Base-by-base conservation (phyloP, 2,797 vertebrate species). In the Ceyx erithaca region DNA sequence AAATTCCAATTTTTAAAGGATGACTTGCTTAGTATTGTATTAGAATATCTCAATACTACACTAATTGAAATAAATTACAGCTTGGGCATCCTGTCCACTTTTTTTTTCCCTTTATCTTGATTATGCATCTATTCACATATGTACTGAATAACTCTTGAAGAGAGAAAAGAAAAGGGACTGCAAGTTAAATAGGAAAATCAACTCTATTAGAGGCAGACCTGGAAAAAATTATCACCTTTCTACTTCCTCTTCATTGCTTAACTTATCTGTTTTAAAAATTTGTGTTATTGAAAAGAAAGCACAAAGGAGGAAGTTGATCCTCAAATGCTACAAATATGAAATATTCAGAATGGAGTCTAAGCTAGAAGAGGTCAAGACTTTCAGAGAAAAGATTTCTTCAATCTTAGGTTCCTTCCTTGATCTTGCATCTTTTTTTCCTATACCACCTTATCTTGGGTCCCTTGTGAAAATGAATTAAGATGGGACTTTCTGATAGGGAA, bases 381-480 rank as follows among this genome's bases (percentile, higher is more conserved):
- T 68, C 21, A 79, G 31, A 80, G 55, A 70, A 64, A 80, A 7
- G 1, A 55, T 80, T 95, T 95, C 30, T 89, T 76, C 63, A 67
- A 2, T 77, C 52, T 91, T 76, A 68, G 69, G 41, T 31, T 8
- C n/a, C 26, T 84, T 87, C 20, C 52, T 67, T 91, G 66, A 58
- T 85, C 58, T 95, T 75, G 26, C 41, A 82, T 66, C 45, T 94
- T 87, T 86, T 58, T 58, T 70, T 90, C n/a, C 71, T 7, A 70
- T 62, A 88, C 35, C 46, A 80, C n/a, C 57, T 93, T 96, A 96
- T 96, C 93, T 95, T 68, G 13, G 8, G 31, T 94, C 95, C 77
- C 92, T 83, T 85, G 88, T 80, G 91, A 94, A 93, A 90, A 93
- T 89, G 25, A 89, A 92, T 94, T 96, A 94, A 95, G 94, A 96